phyloP scores from a whole-genome alignment of 2,113 vertebrate species.

The Heptranchias perlo region DNA sequence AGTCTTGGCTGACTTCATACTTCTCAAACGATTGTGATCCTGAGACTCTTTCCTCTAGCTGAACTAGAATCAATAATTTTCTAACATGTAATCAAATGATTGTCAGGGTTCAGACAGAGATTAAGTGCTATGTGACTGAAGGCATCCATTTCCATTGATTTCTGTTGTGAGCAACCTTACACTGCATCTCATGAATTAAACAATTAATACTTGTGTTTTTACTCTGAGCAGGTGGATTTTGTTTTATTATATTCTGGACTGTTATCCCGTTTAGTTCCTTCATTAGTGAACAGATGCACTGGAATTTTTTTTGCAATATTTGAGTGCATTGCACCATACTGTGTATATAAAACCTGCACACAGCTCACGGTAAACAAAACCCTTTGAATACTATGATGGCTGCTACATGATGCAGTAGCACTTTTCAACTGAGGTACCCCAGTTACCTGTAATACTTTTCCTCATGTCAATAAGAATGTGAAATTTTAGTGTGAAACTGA shows the following conservation, averaged over 20 bases:
- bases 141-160: constrained; percentile 23
- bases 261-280: neutral
- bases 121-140: constrained; percentile 2
- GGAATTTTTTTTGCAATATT: neutral
- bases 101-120: constrained; percentile 1
- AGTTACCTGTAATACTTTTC: neutral
- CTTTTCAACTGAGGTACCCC: neutral
- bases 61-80: neutral
- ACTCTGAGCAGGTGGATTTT: neutral
- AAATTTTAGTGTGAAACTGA: neutral
- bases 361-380: neutral
- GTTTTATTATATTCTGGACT: neutral
- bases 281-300: neutral
- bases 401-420: neutral
- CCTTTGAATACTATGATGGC: neutral
- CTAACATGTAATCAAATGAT: constrained; percentile 1
- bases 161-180: neutral
- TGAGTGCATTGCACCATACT: neutral
- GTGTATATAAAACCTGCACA: neutral
- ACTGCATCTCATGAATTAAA: neutral
- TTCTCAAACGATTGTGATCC: neutral
- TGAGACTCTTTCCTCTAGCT: neutral
- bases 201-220: neutral
- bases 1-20: neutral
- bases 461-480: neutral